These are phyloP conservation scores for Tethea ocularis DNA, from an alignment of 2,888 invertebrate genomes.

Conservation along the genomic window DNA sequence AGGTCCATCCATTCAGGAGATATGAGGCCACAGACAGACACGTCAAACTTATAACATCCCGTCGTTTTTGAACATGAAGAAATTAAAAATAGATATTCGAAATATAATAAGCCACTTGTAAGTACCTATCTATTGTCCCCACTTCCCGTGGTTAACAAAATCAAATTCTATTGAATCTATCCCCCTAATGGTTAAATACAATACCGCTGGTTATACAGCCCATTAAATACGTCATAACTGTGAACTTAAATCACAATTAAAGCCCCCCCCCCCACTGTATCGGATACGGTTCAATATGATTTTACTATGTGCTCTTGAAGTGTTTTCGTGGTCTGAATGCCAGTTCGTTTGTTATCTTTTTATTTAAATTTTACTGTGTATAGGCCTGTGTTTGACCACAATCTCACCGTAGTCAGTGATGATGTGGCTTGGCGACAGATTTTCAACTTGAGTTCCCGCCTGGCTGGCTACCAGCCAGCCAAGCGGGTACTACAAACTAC, in stretches of 20 bases:
- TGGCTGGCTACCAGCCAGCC: too few relatives aligned
- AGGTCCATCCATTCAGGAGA: too few relatives aligned
- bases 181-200: slow-evolving; percentile 29
- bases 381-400: too few relatives aligned
- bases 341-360: slow-evolving; percentile 18
- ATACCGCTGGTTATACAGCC: slow-evolving; percentile 35
- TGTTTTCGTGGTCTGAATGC: not conserved
- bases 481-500: too few relatives aligned
- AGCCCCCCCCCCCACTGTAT: slow-evolving; percentile 17
- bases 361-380: too few relatives aligned
- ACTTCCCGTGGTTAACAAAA: not conserved
- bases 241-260: slow-evolving; percentile 30
- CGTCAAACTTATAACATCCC: too few relatives aligned
- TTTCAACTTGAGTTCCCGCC: too few relatives aligned
- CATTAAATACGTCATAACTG: slow-evolving; percentile 38
- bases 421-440: too few relatives aligned
- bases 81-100: too few relatives aligned
- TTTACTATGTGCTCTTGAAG: not conserved
- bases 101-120: not conserved
- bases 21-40: too few relatives aligned
- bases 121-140: not conserved
- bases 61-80: too few relatives aligned
- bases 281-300: not conserved
- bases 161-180: slow-evolving; percentile 12
- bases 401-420: too few relatives aligned